These are phyloP conservation scores for Sylvicapra grimmia DNA, from an alignment of 2,113 vertebrate species.

Conservation along the genomic window DNA sequence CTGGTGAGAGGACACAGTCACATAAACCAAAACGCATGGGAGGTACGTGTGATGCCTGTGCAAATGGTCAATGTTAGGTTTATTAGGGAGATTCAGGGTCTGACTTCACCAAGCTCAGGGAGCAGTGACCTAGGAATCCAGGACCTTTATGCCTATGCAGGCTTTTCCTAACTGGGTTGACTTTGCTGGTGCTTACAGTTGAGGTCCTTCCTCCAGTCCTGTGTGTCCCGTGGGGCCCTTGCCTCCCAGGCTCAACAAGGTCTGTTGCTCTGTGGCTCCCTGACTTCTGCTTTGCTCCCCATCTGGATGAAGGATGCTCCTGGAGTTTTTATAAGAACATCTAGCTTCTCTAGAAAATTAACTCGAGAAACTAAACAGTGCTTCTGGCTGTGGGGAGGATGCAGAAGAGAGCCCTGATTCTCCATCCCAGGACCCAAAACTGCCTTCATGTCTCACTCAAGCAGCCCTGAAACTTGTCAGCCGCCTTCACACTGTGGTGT, in stretches of 20 bases:
- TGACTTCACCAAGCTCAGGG: neutral
- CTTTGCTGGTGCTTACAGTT: neutral
- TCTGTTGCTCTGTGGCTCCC: neutral
- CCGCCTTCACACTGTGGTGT: neutral
- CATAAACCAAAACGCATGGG: neutral
- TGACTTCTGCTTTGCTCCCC: neutral
- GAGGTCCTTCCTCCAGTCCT: neutral
- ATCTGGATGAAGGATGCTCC: neutral
- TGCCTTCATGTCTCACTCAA: neutral
- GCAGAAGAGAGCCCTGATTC: neutral
- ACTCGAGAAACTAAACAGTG: neutral
- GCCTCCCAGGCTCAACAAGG: neutral
- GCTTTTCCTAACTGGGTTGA: neutral
- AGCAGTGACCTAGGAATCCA: neutral
- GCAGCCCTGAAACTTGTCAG: neutral
- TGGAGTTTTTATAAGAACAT: neutral
- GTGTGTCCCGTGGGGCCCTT: rapidly evolving
- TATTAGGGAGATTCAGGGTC: neutral
- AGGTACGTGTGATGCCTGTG: no score
- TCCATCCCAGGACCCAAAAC: neutral
- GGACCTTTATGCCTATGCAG: neutral
- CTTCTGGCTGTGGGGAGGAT: neutral
- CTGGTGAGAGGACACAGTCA: neutral
- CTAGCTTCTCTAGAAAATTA: neutral
- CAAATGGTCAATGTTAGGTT: neutral